Evolutionary conservation across 2,113 vertebrate genomes (phyloP), one percentile per base, ranked within the genome.

Genomic region (Oncorhynchus mykiss): DNA sequence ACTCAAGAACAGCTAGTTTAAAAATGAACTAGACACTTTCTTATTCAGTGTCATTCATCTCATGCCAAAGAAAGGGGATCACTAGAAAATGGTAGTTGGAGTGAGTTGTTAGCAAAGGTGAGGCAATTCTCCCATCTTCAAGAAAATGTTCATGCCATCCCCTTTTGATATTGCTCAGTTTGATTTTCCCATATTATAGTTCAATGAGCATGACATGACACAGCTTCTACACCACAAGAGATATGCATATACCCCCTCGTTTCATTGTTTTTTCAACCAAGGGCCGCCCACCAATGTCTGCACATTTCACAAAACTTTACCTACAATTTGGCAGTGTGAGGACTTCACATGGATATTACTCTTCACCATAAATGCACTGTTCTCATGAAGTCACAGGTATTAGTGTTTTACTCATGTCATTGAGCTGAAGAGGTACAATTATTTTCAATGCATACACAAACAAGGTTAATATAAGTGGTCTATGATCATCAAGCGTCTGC

Each of bases 221-320:
- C 34, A 34, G 34, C 34, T 60, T 60, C 57, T 14, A 60, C 16
- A 60, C 22, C 57, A 60, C 57, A 60, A 20, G 34, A 34, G 57
- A 60, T n/a, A 22, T n/a, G 57, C 57, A 60, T 51, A 51, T 60
- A n/a, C 16, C 57, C 16, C 14, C 57, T 69, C 20, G 1, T 39
- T 48, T 70, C 3, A 22, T 51, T 12, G 45, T 0, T 51, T 51
- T 14, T 51, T 51, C 14, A 13, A 51, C 49, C 49, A 13, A 14
- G 34, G 34, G 34, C 34, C 34, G 1, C 34, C 6, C 34, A 34
- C 34, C 49, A 51, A 4, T 70, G 22, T 31, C 13, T 72, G 6
- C 71, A 18, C 71, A 82, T 60, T 60, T n/a, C 20, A 60, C 57
- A 60, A 7, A 60, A 3, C 16, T 60, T 60, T 2, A 60, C 57